A percentile compares a stretch with the other conserved stretches of the same genome.
Evolutionary conservation across 2,113 vertebrate species (phyloP).

Genomic region (Phalacrocorax pelagicus): DNA sequence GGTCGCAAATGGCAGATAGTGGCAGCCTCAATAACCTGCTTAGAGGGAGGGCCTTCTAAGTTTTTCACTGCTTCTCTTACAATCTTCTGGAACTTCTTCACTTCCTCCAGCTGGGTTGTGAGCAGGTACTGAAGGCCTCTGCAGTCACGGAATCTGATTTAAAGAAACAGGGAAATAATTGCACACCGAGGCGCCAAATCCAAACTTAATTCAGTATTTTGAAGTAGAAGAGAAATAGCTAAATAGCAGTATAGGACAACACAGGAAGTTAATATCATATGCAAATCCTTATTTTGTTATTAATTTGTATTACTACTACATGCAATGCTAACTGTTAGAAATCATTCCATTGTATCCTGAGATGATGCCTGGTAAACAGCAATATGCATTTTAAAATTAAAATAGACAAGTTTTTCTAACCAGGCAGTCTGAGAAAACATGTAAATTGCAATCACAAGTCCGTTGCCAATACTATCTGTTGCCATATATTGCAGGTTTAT

Average conservation of each 20-base stretch:
- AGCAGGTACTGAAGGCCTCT: slow-evolving; percentile 91
- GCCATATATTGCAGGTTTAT: background rate
- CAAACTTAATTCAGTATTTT: background rate
- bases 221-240: background rate
- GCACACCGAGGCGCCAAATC: background rate
- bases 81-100: slow-evolving; percentile 89
- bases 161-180: background rate
- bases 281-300: background rate
- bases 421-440: background rate
- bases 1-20: slow-evolving; percentile 93
- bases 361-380: background rate
- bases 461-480: background rate
- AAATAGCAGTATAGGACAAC: background rate
- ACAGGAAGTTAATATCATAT: background rate
- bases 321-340: background rate
- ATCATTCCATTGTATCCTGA: background rate
- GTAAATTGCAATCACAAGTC: background rate
- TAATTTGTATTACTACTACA: background rate
- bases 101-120: slow-evolving; percentile 88
- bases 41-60: slow-evolving; percentile 89
- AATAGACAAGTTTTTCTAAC: background rate
- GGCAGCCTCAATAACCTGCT: slow-evolving; percentile 89
- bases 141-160: slow-evolving; percentile 88
- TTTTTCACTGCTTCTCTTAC: slow-evolving; percentile 91
- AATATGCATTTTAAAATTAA: background rate